Evolutionary conservation across 2,888 invertebrate species (phyloP), one percentile per base, ranked within the genome.

Genomic region (Melolontha melolontha): DNA sequence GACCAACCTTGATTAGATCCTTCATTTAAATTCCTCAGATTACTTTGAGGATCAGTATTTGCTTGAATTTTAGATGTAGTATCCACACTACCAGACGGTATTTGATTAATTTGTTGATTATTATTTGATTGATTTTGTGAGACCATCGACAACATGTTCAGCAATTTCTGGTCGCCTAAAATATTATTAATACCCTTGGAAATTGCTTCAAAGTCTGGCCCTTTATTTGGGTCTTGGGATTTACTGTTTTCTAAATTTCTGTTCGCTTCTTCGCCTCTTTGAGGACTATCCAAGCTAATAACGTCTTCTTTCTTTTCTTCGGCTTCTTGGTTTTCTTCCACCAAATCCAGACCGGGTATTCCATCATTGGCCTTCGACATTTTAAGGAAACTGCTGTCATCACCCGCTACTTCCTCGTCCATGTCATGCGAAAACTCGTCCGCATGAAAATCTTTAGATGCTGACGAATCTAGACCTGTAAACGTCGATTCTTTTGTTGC

Each of bases 341-440:
- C 89, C 69, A 92, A 85, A 85, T 92, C 92, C 67, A 92, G 84
- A 0, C 92, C 92, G 8, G 92, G 92, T 77, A 92, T 92, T 47
- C 88, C 89, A 75, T 87, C 88, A 59, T 78, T 75, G 27, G 76
- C 68, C 10, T 42, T 66, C 39, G 72, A 69, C 22, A 71, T 65
- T 70, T 74, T 73, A 6, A 76, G 44, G 59, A 76, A 76, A 7
- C 68, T 70, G 10, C 29, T 50, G 8, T 68, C 70, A 42, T 62
- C 64, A 44, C 71, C 69, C 10, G 54, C 55, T 29, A 51, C 8
- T 69, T 75, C 16, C 50, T 62, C 59, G 11, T 29, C 34, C 12
- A 6, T 29, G 5, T 62, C 47, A 34, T 1, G 1, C n/a, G 34
- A 12, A 17, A n/a, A 47, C n/a, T 49, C 59, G 11, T 62, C 59